phyloP scores from a whole-genome alignment of 2,113 vertebrate species.

The Lagopus muta region DNA sequence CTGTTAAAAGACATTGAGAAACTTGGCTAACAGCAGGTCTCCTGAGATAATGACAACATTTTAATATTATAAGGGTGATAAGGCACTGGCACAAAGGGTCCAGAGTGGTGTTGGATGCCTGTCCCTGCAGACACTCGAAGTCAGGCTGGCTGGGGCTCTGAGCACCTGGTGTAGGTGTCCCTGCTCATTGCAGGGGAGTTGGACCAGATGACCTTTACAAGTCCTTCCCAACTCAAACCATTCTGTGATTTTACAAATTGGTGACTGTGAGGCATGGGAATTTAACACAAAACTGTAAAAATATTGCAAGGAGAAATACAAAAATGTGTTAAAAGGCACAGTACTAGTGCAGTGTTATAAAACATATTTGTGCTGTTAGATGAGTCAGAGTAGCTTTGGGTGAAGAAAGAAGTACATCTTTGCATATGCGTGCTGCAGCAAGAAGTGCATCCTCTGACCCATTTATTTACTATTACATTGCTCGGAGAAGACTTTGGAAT shows the following conservation, averaged over 20 bases:
- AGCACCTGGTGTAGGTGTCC: too few relatives aligned
- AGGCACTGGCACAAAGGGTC: too few relatives aligned
- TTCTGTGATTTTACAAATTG: not conserved
- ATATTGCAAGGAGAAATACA: not conserved
- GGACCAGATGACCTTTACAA: too few relatives aligned
- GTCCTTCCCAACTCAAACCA: too few relatives aligned
- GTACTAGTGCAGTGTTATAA: not conserved
- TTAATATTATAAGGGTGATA: too few relatives aligned
- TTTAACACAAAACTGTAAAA: not conserved
- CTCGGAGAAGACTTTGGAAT: not conserved
- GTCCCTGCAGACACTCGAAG: too few relatives aligned
- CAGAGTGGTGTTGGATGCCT: too few relatives aligned
- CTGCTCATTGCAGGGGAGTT: too few relatives aligned
- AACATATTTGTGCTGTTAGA: not conserved
- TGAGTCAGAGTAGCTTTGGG: not conserved
- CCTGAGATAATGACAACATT: not conserved
- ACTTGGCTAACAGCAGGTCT: not conserved
- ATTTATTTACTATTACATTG: fast-evolving
- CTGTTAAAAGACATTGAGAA: not conserved
- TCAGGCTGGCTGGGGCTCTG: too few relatives aligned
- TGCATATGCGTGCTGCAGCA: not conserved
- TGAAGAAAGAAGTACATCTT: not conserved
- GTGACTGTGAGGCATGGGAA: not conserved
- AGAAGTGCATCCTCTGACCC: not conserved
- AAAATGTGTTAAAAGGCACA: not conserved